These are phyloP conservation scores for Phalloptychus januarius DNA, from an alignment of 2,797 vertebrate genomes.

Conservation along the genomic window DNA sequence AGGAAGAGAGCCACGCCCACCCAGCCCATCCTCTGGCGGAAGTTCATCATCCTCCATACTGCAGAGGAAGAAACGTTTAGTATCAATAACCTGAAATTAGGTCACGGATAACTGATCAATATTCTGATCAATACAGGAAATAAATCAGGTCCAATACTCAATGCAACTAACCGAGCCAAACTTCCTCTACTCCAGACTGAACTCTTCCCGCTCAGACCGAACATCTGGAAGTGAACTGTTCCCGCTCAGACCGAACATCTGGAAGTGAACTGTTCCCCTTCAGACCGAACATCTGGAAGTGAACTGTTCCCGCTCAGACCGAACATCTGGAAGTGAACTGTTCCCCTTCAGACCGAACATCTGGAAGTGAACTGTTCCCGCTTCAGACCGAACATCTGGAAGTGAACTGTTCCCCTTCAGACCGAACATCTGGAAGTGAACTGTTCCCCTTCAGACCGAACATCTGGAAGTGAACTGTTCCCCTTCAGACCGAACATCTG, in stretches of 20 bases:
- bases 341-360: too few species aligned
- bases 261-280: neutral
- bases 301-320: neutral
- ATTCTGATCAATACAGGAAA: neutral
- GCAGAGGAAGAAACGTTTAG: neutral
- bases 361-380: too few species aligned
- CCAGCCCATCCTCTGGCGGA: slow-evolving; percentile 98
- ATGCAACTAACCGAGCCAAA: neutral
- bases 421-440: too few species aligned
- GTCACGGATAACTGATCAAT: neutral
- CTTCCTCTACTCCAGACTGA: neutral
- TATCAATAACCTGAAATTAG: neutral
- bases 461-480: neutral
- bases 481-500: neutral
- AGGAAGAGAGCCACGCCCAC: slow-evolving; percentile 90
- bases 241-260: too few species aligned
- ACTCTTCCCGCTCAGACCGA: neutral
- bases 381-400: neutral
- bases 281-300: neutral
- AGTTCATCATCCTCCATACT: slow-evolving; percentile 99
- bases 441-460: too few species aligned
- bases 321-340: too few species aligned
- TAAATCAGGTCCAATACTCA: neutral
- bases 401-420: neutral
- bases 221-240: neutral